Conservation (phyloP, 37 sponge, comb jelly and placozoan genomes). For the Beroe ovata region DNA sequence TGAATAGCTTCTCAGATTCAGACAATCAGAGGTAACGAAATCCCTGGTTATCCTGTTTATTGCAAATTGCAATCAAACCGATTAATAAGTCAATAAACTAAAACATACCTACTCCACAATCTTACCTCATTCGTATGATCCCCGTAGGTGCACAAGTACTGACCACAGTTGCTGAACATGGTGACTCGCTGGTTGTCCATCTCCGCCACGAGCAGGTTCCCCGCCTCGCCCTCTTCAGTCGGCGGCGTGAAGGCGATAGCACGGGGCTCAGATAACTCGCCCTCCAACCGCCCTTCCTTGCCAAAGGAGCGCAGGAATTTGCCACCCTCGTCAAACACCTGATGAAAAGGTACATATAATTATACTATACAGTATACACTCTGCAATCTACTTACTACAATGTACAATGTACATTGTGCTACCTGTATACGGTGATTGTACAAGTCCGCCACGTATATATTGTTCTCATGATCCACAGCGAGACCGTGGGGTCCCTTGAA, state of each 20-base stretch:
- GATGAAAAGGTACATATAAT: neutral
- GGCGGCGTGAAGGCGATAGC: slow-evolving; percentile 54
- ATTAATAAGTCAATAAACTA: no score
- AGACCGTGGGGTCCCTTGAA: slow-evolving; percentile 64
- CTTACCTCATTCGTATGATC: neutral
- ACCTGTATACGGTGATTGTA: slow-evolving; percentile 64
- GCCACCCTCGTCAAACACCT: slow-evolving; percentile 55
- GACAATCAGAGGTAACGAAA: no score
- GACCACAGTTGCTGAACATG: slow-evolving; percentile 46
- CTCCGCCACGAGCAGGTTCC: slow-evolving; percentile 56
- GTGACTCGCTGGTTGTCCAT: slow-evolving; percentile 58
- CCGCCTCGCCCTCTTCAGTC: neutral
- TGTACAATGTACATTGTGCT: no score
- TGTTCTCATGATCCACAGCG: slow-evolving; percentile 53
- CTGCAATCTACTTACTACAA: no score
- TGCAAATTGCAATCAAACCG: no score
- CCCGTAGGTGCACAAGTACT: slow-evolving; percentile 61
- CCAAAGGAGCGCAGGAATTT: slow-evolving; percentile 32
- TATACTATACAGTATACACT: no score
- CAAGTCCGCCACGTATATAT: slow-evolving; percentile 49
- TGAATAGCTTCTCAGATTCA: no score
- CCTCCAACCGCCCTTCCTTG: slow-evolving; percentile 60
- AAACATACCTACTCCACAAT: no score
- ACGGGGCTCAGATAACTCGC: slow-evolving; percentile 55
- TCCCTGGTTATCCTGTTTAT: no score